Conservation (phyloP, 2,888 invertebrate species). For the Parascotia fuliginaria region DNA sequence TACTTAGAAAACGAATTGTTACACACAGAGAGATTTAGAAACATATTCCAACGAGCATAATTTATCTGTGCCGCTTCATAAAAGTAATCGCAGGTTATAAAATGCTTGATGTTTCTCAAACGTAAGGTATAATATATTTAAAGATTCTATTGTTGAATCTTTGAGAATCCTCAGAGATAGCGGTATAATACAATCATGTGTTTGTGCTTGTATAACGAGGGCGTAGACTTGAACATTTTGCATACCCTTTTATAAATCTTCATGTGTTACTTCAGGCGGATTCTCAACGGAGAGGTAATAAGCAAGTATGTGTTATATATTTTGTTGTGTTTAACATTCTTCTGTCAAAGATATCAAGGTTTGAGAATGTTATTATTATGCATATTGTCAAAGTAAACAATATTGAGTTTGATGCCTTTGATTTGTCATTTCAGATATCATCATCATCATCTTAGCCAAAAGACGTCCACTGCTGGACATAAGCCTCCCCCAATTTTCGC, state of each 20-base stretch:
- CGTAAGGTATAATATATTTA: slow-evolving; percentile 33
- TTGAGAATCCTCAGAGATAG: slow-evolving; percentile 4
- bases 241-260: slow-evolving; percentile 5
- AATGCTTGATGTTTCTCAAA: slow-evolving; percentile 22
- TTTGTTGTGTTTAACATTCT: no score
- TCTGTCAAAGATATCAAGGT: no score
- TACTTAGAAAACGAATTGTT: slow-evolving; percentile 1
- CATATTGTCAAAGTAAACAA: no score
- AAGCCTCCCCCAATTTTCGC: no score
- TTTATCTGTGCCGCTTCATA: slow-evolving; percentile 15
- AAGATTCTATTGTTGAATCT: slow-evolving; percentile 13
- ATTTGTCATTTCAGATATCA: no score
- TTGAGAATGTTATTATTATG: no score
- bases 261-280: not conserved
- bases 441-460: no score
- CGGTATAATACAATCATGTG: not conserved
- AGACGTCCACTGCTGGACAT: no score
- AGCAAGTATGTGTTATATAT: no score
- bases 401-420: no score
- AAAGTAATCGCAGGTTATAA: slow-evolving; percentile 28
- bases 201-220: slow-evolving; percentile 25
- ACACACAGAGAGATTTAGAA: slow-evolving; percentile 1
- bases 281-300: no score
- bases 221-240: slow-evolving; percentile 5
- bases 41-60: slow-evolving; percentile 4